Conservation (phyloP, 2,113 vertebrate species). For the Circaetus gallicus region DNA sequence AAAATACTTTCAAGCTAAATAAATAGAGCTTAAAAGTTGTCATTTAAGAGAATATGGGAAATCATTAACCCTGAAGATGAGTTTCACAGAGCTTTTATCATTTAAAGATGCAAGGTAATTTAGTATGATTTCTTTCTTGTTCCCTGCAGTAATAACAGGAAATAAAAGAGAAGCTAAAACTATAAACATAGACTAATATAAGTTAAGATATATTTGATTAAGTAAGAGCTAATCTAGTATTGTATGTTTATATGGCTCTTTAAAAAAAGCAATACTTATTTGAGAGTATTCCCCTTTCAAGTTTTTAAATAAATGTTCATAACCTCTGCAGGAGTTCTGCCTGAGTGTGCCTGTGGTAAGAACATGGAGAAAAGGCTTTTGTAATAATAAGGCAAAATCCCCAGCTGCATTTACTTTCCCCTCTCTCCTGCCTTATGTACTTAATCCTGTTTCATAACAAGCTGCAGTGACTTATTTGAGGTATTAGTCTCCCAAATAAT, state of each 20-base stretch:
- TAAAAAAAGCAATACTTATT: background rate
- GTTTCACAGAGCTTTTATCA: background rate
- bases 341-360: background rate
- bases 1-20: background rate
- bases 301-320: background rate
- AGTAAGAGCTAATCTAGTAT: background rate
- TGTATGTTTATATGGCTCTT: background rate
- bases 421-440: background rate
- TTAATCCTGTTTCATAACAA: slow-evolving; percentile 33
- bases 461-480: background rate
- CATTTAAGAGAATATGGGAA: background rate
- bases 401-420: background rate
- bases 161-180: background rate
- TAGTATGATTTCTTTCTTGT: background rate
- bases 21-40: background rate
- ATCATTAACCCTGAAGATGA: background rate
- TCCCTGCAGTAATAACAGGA: background rate
- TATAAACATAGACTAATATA: background rate
- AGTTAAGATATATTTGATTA: background rate
- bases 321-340: background rate
- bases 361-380: background rate
- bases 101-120: background rate
- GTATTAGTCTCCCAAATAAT: background rate
- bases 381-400: slow-evolving; percentile 7
- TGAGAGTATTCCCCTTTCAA: background rate